Evolutionary conservation across 1,140 invertebrate genomes (phyloP).

Genomic region (Ceratina calcarata): DNA sequence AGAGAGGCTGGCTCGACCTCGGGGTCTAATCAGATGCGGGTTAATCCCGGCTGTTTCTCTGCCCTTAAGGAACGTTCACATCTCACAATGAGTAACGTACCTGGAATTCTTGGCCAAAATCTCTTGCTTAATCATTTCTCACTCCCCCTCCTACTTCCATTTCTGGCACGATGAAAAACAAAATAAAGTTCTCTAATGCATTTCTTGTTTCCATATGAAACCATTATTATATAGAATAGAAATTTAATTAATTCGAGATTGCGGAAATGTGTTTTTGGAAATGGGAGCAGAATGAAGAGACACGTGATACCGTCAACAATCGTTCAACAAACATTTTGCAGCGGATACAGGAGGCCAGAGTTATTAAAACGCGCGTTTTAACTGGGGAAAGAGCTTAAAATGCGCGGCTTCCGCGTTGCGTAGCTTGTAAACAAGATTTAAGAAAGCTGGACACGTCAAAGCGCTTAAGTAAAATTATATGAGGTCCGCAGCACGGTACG

Average conservation of each 20-base stretch:
- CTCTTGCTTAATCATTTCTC: too few relatives aligned
- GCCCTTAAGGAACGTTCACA: conserved; percentile 47
- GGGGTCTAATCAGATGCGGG: conserved; percentile 65
- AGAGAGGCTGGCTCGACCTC: conserved; percentile 43
- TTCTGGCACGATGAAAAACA: too few relatives aligned
- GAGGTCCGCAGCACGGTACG: not conserved
- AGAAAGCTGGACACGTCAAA: conserved; percentile 18
- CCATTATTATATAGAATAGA: too few relatives aligned
- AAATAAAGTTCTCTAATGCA: too few relatives aligned
- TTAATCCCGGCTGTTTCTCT: conserved; percentile 57
- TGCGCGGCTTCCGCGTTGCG: not conserved
- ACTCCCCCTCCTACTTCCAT: too few relatives aligned
- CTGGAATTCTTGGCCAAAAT: too few relatives aligned
- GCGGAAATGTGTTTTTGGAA: too few relatives aligned
- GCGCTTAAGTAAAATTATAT: conserved; percentile 20
- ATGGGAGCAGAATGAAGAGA: too few relatives aligned
- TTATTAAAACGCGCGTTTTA: conserved; percentile 1
- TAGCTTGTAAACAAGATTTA: conserved; percentile 27
- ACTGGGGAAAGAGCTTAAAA: not conserved
- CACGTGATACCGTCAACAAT: not conserved
- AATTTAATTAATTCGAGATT: too few relatives aligned
- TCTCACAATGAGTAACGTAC: not conserved
- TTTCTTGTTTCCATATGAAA: too few relatives aligned
- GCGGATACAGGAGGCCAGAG: not conserved
- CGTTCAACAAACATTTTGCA: not conserved